phyloP scores from a whole-genome alignment of 2,888 invertebrate genomes.

The Phalera bucephala region DNA sequence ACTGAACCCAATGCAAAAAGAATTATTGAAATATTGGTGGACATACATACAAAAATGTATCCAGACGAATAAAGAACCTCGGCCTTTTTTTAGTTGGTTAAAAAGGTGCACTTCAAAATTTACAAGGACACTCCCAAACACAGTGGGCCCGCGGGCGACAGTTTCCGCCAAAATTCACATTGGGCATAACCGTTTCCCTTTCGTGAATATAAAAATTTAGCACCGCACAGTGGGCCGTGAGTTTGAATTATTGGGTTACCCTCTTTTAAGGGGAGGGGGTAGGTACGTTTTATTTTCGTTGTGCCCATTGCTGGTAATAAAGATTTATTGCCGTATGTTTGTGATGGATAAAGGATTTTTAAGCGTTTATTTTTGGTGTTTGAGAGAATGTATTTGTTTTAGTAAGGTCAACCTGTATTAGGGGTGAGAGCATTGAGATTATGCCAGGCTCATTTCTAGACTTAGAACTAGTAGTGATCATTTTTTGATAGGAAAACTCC shows the following conservation, averaged over 20 bases:
- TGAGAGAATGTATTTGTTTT: no score
- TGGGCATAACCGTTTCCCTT: constrained; percentile 70
- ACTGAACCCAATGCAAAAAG: background rate
- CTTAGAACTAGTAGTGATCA: no score
- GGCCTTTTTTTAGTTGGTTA: no score
- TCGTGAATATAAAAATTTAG: constrained; percentile 68
- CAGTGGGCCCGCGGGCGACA: constrained; percentile 23
- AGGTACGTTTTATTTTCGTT: constrained; percentile 41
- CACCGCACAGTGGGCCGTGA: constrained; percentile 55
- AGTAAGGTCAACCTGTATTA: no score
- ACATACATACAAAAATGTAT: no score
- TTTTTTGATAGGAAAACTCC: no score
- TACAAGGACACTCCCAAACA: constrained; percentile 31
- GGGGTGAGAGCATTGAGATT: no score
- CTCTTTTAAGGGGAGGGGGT: constrained; percentile 23
- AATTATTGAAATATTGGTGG: constrained; percentile 5
- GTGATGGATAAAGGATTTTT: constrained; percentile 31
- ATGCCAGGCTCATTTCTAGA: no score
- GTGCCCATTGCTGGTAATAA: constrained; percentile 44
- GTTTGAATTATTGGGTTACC: constrained; percentile 49
- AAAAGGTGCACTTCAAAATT: constrained; percentile 20
- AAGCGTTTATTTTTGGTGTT: background rate
- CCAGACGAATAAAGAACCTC: background rate
- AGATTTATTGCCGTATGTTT: constrained; percentile 41
- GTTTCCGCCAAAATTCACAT: constrained; percentile 56